Base-by-base conservation (phyloP, 2,888 invertebrate genomes). In the Andricus curvator region DNA sequence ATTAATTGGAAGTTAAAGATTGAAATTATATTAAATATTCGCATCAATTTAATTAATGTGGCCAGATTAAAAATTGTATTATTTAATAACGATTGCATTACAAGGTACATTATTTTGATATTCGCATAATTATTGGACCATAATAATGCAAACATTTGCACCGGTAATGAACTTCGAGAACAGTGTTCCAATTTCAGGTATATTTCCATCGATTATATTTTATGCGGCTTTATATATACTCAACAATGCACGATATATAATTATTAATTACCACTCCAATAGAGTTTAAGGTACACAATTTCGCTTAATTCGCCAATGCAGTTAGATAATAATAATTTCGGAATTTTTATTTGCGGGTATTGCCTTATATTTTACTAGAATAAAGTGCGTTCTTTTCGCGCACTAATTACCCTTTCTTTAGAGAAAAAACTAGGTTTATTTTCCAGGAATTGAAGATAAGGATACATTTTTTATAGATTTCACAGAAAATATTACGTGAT, bases 91-190 rank as follows among this genome's bases (percentile, higher is more conserved):
- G n/a, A 3, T 17, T 56, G 29, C 56, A 56, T 51, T 37, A 33
- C 13, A 74, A 8, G 51, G n/a, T 56, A 33, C 1, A 48, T 70
- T 70, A 48, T 15, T 29, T 20, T 70, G 11, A 33, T 74, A 74
- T n/a, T 56, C 13, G n/a, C 48, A 56, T 74, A 33, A 74, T 74
- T 56, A 56, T 56, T 56, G n/a, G 6, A 60, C 29, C 29, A 48
- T 56, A 33, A 33, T 51, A n/a, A 56, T 74, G 17, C n/a, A 22
- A 74, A n/a, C 20, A 56, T 29, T 70, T 29, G 29, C 70, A 17
- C 20, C 33, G 51, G 17, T 51, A 70, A 51, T 70, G 51, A 51
- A 70, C 29, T 70, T 51, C 25, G 48, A 70, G 22, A 70, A 51
- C 11, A 51, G 33, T 51, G 51, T 48, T 29, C 29, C 29, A 70